These are phyloP conservation scores for Eclectus roratus DNA, from an alignment of 2,113 vertebrate genomes.

Conservation along the genomic window DNA sequence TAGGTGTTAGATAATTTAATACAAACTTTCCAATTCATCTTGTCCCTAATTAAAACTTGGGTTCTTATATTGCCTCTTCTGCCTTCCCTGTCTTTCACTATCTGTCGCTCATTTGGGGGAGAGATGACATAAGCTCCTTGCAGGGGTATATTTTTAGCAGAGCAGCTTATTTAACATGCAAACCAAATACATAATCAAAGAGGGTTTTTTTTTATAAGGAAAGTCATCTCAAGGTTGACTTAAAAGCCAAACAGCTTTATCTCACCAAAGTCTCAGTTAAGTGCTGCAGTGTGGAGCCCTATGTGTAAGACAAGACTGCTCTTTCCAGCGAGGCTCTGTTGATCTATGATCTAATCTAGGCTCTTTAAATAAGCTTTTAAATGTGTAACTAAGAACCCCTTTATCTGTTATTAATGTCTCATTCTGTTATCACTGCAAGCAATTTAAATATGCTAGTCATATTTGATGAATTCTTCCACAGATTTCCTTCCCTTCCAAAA, in stretches of 20 bases:
- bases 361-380: conserved; percentile 67
- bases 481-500: conserved; percentile 39
- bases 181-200: conserved; percentile 43
- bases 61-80: background rate
- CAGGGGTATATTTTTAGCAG: conserved; percentile 30
- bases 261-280: conserved; percentile 30
- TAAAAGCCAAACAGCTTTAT: conserved; percentile 67
- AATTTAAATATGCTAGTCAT: conserved; percentile 56
- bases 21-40: background rate
- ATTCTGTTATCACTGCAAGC: conserved; percentile 40
- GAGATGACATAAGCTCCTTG: conserved; percentile 42
- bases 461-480: conserved; percentile 61
- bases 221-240: conserved; percentile 69
- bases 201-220: conserved; percentile 38
- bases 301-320: conserved; percentile 27
- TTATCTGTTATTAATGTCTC: conserved; percentile 59
- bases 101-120: background rate
- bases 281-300: background rate
- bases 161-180: conserved; percentile 62
- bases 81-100: background rate
- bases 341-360: conserved; percentile 55
- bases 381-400: conserved; percentile 47
- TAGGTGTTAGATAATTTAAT: background rate
- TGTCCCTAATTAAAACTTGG: background rate
- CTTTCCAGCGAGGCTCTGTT: conserved; percentile 37